Conservation (phyloP, 2,888 invertebrate species). For the Timema podura region DNA sequence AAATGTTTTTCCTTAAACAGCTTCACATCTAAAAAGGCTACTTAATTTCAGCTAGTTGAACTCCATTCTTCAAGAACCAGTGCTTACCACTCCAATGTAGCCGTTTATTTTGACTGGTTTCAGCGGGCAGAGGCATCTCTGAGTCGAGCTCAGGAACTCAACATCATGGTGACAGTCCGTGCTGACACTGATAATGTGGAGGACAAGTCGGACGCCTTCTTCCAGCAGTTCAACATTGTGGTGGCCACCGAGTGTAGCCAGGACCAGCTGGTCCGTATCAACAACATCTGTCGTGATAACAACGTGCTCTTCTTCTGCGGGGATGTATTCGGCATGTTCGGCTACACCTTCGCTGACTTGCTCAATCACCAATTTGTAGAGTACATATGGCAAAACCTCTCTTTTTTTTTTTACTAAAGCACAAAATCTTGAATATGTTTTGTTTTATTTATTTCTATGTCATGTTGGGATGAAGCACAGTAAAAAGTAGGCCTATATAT, state of each 20-base stretch:
- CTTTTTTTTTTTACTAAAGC: too few species aligned
- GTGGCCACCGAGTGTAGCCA: conserved; percentile 72
- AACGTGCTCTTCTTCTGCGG: conserved; percentile 82
- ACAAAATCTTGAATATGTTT: too few species aligned
- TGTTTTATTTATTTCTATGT: too few species aligned
- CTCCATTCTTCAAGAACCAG: too few species aligned
- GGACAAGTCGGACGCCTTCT: conserved; percentile 67
- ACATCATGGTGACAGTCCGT: conserved; percentile 86
- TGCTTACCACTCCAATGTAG: too few species aligned
- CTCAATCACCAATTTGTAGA: too few species aligned
- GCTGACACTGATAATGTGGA: conserved; percentile 61
- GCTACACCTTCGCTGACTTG: conserved; percentile 82
- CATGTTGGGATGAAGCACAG: too few species aligned
- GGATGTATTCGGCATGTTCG: conserved; percentile 91
- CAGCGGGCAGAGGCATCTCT: conserved; percentile 82
- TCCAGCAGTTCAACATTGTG: conserved; percentile 73
- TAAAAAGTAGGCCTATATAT: too few species aligned
- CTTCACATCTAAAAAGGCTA: too few species aligned
- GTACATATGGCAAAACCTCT: too few species aligned
- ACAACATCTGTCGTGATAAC: conserved; percentile 67
- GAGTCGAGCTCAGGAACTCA: conserved; percentile 74
- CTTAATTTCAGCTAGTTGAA: too few species aligned
- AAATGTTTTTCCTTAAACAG: too few species aligned
- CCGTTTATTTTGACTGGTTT: conserved; percentile 26
- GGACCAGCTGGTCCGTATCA: conserved; percentile 67